Conservation (phyloP, 2,888 invertebrate species). For the Oasisia sp. region DNA sequence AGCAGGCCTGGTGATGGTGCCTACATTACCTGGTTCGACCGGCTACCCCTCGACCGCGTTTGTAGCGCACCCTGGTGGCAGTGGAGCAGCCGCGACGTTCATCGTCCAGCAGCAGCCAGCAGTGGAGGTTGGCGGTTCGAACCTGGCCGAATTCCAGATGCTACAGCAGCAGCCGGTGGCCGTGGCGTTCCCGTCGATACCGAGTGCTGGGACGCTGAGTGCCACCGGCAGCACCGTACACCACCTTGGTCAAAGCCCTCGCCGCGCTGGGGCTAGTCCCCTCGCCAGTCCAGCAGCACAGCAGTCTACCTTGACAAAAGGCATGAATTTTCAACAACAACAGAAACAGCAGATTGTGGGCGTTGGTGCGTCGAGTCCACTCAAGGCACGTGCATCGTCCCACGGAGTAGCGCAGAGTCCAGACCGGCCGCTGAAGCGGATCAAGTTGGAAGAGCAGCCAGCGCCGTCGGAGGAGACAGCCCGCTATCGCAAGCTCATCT, state of each 20-base stretch:
- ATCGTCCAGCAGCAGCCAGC: not conserved
- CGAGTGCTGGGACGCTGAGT: constrained; percentile 27
- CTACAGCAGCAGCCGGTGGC: not conserved
- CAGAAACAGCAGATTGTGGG: constrained; percentile 22
- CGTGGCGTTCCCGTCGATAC: not conserved
- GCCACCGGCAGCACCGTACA: constrained; percentile 54
- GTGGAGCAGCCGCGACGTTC: not conserved
- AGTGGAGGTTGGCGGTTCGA: constrained; percentile 8
- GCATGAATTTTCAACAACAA: constrained; percentile 32
- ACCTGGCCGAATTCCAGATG: constrained; percentile 29
- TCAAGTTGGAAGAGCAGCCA: constrained; percentile 59
- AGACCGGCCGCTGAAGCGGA: constrained; percentile 46
- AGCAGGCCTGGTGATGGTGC: constrained; percentile 38
- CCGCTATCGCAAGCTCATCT: constrained; percentile 52
- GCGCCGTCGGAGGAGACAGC: constrained; percentile 53
- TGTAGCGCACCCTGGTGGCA: not conserved
- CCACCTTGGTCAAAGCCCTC: constrained; percentile 53
- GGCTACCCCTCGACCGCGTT: not conserved
- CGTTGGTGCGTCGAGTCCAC: not conserved
- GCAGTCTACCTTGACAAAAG: constrained; percentile 20
- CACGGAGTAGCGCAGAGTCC: constrained; percentile 28
- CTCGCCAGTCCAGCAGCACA: constrained; percentile 48
- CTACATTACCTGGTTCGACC: constrained; percentile 24
- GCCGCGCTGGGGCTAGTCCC: constrained; percentile 45
- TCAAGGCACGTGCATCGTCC: constrained; percentile 4